Base-by-base conservation (phyloP, 2,888 invertebrate genomes). In the Marronus borbonicus region DNA sequence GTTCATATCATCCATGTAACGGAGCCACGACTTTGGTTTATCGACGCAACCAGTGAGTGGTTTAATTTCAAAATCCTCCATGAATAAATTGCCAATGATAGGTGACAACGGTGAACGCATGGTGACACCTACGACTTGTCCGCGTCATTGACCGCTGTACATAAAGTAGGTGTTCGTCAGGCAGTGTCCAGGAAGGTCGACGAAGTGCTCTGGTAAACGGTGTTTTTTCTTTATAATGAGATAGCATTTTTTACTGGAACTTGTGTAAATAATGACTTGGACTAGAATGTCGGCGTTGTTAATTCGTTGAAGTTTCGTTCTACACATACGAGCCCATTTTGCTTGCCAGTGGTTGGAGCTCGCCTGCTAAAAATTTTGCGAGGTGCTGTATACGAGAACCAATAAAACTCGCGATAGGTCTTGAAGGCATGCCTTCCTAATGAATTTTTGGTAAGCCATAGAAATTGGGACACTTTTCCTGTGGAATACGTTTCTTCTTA, bases 371-470 rank as follows among this genome's bases (percentile, higher is more conserved):
- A 10, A 31, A 28, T 8, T 0, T 17, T 17, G 17, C 17, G 17
- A 17, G 17, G 17, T 17, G 17, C 17, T 17, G 17, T 17, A 17
- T 17, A 17, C 17, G 17, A 17, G 17, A 17, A 17, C 17, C 17
- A 17, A 17, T 17, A 17, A 17, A 17, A 17, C 17, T 17, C 17
- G 17, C 17, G 17, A 17, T 17, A 17, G 17, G 17, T 17, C 17
- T 17, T 17, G 0, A 17, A 17, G 17, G 17, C n/a, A n/a, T n/a
- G n/a, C 17, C 17, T 17, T 17, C 17, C 17, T 17, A 17, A 17
- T 17, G 17, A 17, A 65, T 65, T 31, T 65, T 65, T 28, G 65
- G 65, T 31, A 65, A 17, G 36, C 65, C 36, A 3, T 65, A 65
- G 65, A 65, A 31, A 3, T 65, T 65, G 3, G 65, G 24, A 7